phyloP scores from a whole-genome alignment of 2,113 vertebrate genomes.

The Pheucticus melanocephalus region DNA sequence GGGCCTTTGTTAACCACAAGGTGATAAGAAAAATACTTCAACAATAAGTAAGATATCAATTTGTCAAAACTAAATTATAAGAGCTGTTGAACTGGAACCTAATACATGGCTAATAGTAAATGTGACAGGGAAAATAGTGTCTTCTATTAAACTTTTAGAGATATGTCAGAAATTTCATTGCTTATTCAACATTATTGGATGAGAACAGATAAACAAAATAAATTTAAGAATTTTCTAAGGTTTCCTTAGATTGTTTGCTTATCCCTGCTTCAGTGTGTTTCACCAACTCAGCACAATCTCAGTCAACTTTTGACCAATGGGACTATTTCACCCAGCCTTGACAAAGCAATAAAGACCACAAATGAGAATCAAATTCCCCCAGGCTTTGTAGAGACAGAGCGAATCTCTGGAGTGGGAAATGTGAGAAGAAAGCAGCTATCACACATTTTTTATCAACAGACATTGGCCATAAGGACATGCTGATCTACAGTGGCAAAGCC shows the following conservation, averaged over 20 bases:
- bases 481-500: background rate
- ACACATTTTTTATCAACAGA: background rate
- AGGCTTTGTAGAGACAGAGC: background rate
- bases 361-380: background rate
- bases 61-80: slow-evolving; percentile 65
- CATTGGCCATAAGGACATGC: background rate
- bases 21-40: background rate
- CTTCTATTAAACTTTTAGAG: slow-evolving; percentile 54
- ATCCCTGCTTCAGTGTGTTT: background rate
- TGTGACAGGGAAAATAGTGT: slow-evolving; percentile 22
- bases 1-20: background rate
- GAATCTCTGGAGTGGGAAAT: background rate
- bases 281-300: background rate
- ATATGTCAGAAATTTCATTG: slow-evolving; percentile 55
- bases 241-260: background rate
- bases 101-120: slow-evolving; percentile 32
- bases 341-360: background rate
- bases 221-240: slow-evolving; percentile 15
- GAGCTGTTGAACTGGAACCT: slow-evolving; percentile 50
- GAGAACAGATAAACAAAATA: slow-evolving; percentile 10
- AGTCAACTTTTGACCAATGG: background rate
- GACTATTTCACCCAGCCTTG: background rate
- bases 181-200: slow-evolving; percentile 31
- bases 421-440: background rate
- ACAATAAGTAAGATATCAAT: slow-evolving; percentile 44